Conservation (phyloP, 2,888 invertebrate genomes). For the Ophion ellenae region DNA sequence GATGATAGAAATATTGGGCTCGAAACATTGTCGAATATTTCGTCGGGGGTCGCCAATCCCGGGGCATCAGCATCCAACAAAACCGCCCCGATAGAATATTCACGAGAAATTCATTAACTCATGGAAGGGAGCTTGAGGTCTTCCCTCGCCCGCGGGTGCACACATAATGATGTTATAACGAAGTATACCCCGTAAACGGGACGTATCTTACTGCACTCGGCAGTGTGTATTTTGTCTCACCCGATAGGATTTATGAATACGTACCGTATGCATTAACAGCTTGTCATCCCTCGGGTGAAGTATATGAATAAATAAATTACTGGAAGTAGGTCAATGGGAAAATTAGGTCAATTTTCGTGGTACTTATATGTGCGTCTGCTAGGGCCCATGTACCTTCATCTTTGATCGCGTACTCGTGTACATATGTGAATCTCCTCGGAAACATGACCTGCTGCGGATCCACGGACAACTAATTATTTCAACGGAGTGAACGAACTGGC, state of each 20-base stretch:
- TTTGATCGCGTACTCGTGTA: neutral
- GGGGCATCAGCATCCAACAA: slow-evolving; percentile 36
- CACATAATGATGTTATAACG: slow-evolving; percentile 62
- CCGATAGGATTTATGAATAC: neutral
- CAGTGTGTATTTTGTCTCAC: slow-evolving; percentile 27
- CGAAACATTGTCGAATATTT: slow-evolving; percentile 45
- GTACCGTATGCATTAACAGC: slow-evolving; percentile 8
- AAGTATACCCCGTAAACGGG: slow-evolving; percentile 54
- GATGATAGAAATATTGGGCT: slow-evolving; percentile 11
- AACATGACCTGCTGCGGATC: neutral
- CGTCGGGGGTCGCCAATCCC: slow-evolving; percentile 8
- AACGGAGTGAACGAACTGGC: too few species aligned
- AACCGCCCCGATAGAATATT: slow-evolving; percentile 55
- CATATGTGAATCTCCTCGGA: neutral
- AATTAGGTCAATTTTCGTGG: slow-evolving; percentile 27
- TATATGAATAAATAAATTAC: slow-evolving; percentile 45
- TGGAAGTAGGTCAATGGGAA: slow-evolving; percentile 15
- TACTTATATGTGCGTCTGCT: too few species aligned
- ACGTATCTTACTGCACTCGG: slow-evolving; percentile 18
- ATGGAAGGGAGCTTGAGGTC: slow-evolving; percentile 6
- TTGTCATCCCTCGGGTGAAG: slow-evolving; percentile 2
- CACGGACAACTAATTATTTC: too few species aligned
- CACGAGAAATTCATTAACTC: slow-evolving; percentile 63
- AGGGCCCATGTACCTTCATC: neutral
- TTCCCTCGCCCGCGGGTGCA: slow-evolving; percentile 7